Percentiles rank a stretch among this genome's conserved stretches.
Evolutionary conservation across 2,113 vertebrate genomes (phyloP).

Genomic region (Urocitellus parryii): DNA sequence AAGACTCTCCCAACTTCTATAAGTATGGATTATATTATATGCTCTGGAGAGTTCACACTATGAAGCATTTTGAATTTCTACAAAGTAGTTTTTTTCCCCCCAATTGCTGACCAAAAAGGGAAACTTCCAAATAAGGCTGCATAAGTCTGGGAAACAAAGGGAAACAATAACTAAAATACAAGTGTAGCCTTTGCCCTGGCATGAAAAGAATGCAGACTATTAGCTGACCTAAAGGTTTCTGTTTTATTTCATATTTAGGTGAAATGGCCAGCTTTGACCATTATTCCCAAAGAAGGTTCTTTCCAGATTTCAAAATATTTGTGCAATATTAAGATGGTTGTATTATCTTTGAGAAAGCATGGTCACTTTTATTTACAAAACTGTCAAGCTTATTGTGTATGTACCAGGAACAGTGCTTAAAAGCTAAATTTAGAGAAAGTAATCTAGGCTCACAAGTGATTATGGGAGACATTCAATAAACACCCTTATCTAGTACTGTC

Average conservation of each 20-base stretch:
- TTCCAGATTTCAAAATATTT: slow-evolving; percentile 39
- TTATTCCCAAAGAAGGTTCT: slow-evolving; percentile 39
- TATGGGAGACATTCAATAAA: background rate
- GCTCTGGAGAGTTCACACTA: slow-evolving; percentile 26
- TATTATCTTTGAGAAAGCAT: background rate
- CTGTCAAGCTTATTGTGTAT: background rate
- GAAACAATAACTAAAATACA: slow-evolving; percentile 74
- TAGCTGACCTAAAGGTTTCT: slow-evolving; percentile 72
- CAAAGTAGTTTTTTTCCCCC: background rate
- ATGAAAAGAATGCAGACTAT: slow-evolving; percentile 77
- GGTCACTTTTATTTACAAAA: slow-evolving; percentile 46
- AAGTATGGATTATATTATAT: background rate
- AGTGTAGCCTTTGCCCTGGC: slow-evolving; percentile 74
- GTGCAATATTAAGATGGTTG: background rate
- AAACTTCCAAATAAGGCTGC: slow-evolving; percentile 81
- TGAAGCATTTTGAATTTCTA: slow-evolving; percentile 65
- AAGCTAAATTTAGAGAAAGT: slow-evolving; percentile 56
- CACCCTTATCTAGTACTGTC: background rate
- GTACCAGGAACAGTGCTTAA: background rate
- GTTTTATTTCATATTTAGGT: slow-evolving; percentile 73
- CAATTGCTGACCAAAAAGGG: slow-evolving; percentile 53
- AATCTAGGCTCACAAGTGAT: slow-evolving; percentile 10
- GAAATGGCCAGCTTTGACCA: slow-evolving; percentile 56
- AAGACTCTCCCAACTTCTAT: background rate
- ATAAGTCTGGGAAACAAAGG: slow-evolving; percentile 58